Evolutionary conservation across 2,113 vertebrate species (phyloP).

Genomic region (Lepisosteus oculatus): DNA sequence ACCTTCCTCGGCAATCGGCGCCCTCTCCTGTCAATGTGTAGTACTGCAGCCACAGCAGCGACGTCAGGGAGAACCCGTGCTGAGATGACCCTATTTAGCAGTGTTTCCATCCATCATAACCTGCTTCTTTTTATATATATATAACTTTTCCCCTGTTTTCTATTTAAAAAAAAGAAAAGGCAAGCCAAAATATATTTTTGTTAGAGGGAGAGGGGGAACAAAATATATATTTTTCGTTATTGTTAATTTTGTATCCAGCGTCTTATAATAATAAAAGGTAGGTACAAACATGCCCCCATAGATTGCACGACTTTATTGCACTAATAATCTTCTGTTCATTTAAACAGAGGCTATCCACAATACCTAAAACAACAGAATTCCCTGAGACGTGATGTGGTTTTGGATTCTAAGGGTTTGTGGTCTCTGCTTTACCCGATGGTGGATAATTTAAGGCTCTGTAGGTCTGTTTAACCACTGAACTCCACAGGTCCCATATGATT

Average conservation of each 20-base stretch:
- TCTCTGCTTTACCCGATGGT: too few relatives aligned
- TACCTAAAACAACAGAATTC: too few relatives aligned
- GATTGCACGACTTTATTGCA: too few relatives aligned
- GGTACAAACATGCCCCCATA: too few relatives aligned
- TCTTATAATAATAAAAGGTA: not conserved
- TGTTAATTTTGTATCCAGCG: not conserved
- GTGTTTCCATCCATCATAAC: conserved; percentile 10
- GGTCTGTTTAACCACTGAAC: too few relatives aligned
- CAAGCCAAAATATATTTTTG: conserved; percentile 13
- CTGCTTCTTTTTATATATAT: not conserved
- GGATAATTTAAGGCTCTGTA: too few relatives aligned
- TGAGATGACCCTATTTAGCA: not conserved
- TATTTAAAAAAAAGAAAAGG: conserved; percentile 4
- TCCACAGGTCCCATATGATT: too few relatives aligned
- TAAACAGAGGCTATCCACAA: too few relatives aligned
- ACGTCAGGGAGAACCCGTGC: conserved; percentile 13
- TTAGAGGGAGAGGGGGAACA: not conserved
- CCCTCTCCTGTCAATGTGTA: conserved; percentile 12
- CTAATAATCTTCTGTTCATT: too few relatives aligned
- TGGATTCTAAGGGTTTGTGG: too few relatives aligned
- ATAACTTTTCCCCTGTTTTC: conserved; percentile 17
- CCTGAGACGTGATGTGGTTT: too few relatives aligned
- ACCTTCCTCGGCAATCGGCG: conserved; percentile 21
- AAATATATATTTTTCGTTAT: not conserved
- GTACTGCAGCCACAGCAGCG: conserved; percentile 20